A percentile compares a stretch with the other conserved stretches of the same genome.
These are phyloP conservation scores for Zapornia atra DNA, from an alignment of 2,113 vertebrate species.

Conservation along the genomic window DNA sequence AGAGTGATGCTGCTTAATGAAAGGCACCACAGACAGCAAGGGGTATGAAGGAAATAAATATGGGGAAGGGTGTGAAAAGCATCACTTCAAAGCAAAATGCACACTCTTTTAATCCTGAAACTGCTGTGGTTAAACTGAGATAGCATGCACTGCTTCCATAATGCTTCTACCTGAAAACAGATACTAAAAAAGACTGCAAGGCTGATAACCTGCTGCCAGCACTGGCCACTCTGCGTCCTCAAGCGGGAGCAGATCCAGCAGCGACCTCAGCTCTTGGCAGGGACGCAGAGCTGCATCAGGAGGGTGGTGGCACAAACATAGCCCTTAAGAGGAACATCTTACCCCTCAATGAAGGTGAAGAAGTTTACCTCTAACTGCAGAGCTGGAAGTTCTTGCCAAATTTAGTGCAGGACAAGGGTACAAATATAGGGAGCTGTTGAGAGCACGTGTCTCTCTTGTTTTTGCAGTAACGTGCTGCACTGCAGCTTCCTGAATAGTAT, in stretches of 20 bases:
- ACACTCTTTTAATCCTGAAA: neutral
- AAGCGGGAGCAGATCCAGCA: neutral
- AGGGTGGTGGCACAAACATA: neutral
- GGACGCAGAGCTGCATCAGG: neutral
- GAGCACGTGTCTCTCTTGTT: neutral
- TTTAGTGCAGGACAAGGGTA: neutral
- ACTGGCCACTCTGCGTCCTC: neutral
- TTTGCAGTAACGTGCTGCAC: neutral
- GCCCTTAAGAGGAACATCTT: neutral
- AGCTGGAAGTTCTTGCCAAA: neutral
- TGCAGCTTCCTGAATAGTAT: neutral
- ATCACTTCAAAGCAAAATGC: neutral
- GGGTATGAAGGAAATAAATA: neutral
- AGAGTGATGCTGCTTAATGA: neutral
- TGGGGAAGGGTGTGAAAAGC: neutral
- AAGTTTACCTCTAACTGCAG: neutral
- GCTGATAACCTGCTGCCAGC: neutral
- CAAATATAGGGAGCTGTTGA: neutral
- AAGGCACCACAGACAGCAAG: neutral
- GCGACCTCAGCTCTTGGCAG: neutral
- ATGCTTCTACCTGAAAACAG: neutral
- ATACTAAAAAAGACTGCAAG: neutral
- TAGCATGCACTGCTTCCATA: neutral
- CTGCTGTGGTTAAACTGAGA: neutral
- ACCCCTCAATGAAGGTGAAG: neutral